Base-by-base conservation (phyloP, 1,140 invertebrate species). In the Phenacoccus solenopsis region DNA sequence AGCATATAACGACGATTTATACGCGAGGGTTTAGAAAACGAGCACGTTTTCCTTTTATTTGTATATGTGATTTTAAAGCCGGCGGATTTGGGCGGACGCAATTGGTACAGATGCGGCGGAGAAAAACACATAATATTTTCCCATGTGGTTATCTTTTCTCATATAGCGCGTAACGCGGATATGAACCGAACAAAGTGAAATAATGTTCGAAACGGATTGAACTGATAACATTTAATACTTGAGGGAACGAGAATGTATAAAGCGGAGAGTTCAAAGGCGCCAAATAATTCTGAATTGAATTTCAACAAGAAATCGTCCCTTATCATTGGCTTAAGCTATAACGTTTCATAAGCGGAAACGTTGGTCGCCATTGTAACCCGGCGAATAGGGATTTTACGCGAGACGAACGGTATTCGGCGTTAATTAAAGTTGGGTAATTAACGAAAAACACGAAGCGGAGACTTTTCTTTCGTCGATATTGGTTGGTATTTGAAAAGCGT, bases 171-270 rank as follows among this genome's bases (percentile, higher is more conserved):
- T n/a, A n/a, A 49, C 13, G 20, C 38, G 38, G 38, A 49, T 49
- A 49, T 49, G 38, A n/a, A 49, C n/a, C 12, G 38, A 49, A 49
- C 38, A 49, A 49, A 49, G 38, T 49, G 38, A 49, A 49, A 49
- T 49, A 49, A 49, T 49, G 38, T 49, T n/a, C 20, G 38, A 49
- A 49, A n/a, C 38, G 38, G 38, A 49, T 49, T 49, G 20, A 49
- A 49, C 38, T 49, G 38, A 49, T 49, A 49, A 49, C 38, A 49
- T 49, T 49, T 49, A 49, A 49, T 49, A 49, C 38, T n/a, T 49
- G 38, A 49, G 38, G 38, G 38, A 49, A 49, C 16, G 38, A 49
- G 20, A 49, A 49, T 49, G 38, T 49, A n/a, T n/a, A 49, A 49
- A 49, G 38, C 38, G 20, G 13, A 16, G 12, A 49, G 38, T 49